Percentiles rank a stretch among this genome's conserved stretches.
phyloP scores from a whole-genome alignment of 2,113 vertebrate species.

The Chlamydotis undulata region DNA sequence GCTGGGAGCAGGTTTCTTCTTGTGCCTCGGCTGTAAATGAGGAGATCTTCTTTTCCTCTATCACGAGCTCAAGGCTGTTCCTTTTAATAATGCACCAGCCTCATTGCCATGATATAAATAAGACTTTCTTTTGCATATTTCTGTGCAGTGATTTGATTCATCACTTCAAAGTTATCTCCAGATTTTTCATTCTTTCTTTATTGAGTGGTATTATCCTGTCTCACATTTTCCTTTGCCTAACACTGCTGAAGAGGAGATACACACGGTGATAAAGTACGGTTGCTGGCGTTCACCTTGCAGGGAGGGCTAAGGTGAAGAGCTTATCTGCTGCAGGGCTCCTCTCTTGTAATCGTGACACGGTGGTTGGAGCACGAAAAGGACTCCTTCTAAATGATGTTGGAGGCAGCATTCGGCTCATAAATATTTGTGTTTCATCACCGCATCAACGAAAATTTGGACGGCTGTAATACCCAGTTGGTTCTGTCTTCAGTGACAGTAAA shows the following conservation, averaged over 20 bases:
- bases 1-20: not conserved
- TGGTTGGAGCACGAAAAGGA: not conserved
- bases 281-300: not conserved
- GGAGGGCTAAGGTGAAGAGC: not conserved
- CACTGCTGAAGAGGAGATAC: not conserved
- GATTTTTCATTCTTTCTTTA: not conserved
- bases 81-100: not conserved
- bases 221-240: not conserved
- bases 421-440: conserved; percentile 69
- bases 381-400: conserved; percentile 31
- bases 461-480: conserved; percentile 46
- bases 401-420: conserved; percentile 43
- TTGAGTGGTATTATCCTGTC: not conserved
- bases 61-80: not conserved
- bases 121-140: not conserved
- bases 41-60: not conserved
- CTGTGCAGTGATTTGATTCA: not conserved
- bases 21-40: not conserved
- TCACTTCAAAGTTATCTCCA: not conserved
- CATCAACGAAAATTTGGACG: conserved; percentile 44
- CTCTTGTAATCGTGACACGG: not conserved
- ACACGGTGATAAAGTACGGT: rapidly evolving
- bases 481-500: conserved; percentile 52
- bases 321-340: not conserved
- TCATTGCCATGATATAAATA: not conserved